phyloP scores from a whole-genome alignment of 2,797 vertebrate genomes.

The Gallinago nigripennis region DNA sequence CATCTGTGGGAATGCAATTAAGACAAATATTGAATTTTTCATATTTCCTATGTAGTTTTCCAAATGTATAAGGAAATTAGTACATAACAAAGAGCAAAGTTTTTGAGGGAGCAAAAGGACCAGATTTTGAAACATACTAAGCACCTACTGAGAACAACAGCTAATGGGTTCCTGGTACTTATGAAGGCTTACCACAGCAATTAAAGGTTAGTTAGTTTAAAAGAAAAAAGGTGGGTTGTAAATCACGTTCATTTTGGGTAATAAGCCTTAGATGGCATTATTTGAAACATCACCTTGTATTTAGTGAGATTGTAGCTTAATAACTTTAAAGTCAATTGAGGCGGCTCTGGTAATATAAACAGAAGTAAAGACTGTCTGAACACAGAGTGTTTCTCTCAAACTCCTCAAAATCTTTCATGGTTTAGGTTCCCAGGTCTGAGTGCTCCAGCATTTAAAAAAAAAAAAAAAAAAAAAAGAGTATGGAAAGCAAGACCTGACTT shows the following conservation, averaged over 20 bases:
- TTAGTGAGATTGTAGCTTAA: neutral
- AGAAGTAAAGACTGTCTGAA: neutral
- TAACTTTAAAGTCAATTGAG: neutral
- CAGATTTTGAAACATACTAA: neutral
- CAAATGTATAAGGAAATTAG: neutral
- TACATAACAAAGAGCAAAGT: neutral
- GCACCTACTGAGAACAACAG: neutral
- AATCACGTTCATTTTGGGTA: neutral
- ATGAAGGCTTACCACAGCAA: neutral
- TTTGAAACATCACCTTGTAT: neutral
- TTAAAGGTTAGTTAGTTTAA: neutral
- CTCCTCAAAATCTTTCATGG: neutral
- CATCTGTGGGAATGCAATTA: neutral
- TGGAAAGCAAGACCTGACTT: neutral
- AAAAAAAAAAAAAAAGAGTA: neutral
- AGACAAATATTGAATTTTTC: neutral
- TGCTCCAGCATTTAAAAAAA: rapidly evolving
- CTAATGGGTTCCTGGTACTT: neutral
- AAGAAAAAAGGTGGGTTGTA: neutral
- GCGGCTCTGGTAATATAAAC: neutral
- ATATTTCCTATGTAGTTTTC: neutral
- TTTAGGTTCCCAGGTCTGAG: neutral
- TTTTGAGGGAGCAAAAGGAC: neutral
- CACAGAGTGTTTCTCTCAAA: neutral
- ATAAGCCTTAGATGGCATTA: neutral